Conservation (phyloP, 2,888 invertebrate genomes). For the Coleophora deauratella region DNA sequence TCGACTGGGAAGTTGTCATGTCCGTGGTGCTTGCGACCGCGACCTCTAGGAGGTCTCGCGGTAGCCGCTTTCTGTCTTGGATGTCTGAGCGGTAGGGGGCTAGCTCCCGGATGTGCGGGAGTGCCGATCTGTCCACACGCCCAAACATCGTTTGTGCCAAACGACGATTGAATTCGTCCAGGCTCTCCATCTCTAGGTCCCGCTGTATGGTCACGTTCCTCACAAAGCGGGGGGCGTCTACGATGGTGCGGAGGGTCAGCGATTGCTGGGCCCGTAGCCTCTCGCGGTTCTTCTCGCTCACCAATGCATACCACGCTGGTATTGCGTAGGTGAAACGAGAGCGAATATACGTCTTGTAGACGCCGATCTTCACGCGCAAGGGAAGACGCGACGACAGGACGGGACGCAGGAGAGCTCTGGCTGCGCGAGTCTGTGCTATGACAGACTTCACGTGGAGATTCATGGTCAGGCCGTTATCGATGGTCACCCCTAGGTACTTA, state of each 20-base stretch:
- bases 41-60: neutral
- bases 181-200: slow-evolving; percentile 8
- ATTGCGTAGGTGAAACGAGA: no score
- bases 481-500: neutral
- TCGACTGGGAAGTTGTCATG: neutral
- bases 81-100: neutral
- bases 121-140: neutral
- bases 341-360: no score
- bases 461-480: neutral
- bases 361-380: no score
- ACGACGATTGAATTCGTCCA: slow-evolving; percentile 3
- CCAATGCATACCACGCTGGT: neutral
- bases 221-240: neutral
- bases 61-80: neutral
- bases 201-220: slow-evolving; percentile 1
- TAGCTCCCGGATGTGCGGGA: slow-evolving; percentile 1
- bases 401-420: no score
- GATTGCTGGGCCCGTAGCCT: neutral
- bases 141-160: neutral
- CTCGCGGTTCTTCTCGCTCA: neutral
- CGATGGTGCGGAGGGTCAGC: neutral
- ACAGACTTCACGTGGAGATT: no score
- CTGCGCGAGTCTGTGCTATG: no score
- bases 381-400: no score
- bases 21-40: neutral